Evolutionary conservation across 2,888 invertebrate species (phyloP), one percentile per base, ranked within the genome.

Genomic region (Lasioglossum marginatum): DNA sequence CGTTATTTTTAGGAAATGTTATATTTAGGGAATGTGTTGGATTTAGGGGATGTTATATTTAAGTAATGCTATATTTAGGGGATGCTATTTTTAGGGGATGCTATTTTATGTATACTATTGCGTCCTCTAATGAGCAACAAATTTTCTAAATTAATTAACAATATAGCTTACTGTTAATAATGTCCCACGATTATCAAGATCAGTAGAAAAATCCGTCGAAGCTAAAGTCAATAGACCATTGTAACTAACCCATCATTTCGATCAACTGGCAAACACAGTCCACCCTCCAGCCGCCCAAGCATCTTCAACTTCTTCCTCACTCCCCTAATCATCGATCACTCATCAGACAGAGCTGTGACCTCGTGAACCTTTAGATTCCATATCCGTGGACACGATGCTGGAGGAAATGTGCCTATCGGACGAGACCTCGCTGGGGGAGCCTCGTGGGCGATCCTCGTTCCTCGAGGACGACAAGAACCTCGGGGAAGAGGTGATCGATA

Each of bases 381-480:
- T 85, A 8, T 85, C 77, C 10, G 84, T 90, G 74, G 81, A 84
- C 31, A 73, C 70, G 5, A 12, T 85, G 79, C 27, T 84, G 16
- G 85, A 84, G 31, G 80, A 84, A n/a, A 76, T 79, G 43, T 84
- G 76, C 34, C 3, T 10, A 4, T 1, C 68, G 4, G 79, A 84
- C 5, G 73, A 37, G 6, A 71, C n/a, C 19, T 1, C 31, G 1
- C 2, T 52, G n/a, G 16, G 6, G n/a, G 16, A 16, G 37, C 12
- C 19, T 6, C 31, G 6, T 1, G 16, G 8, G 10, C 31, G 14
- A 34, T 16, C 23, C 12, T 0, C 16, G 27, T 16, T 8, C 4
- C 14, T 14, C 27, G 27, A 4, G 5, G 3, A 12, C 8, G 27
- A 10, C 8, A 73, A 37, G 37, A 63, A 43, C 6, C 4, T 4